Conservation (phyloP, 2,797 vertebrate genomes). For the Betta splendens region DNA sequence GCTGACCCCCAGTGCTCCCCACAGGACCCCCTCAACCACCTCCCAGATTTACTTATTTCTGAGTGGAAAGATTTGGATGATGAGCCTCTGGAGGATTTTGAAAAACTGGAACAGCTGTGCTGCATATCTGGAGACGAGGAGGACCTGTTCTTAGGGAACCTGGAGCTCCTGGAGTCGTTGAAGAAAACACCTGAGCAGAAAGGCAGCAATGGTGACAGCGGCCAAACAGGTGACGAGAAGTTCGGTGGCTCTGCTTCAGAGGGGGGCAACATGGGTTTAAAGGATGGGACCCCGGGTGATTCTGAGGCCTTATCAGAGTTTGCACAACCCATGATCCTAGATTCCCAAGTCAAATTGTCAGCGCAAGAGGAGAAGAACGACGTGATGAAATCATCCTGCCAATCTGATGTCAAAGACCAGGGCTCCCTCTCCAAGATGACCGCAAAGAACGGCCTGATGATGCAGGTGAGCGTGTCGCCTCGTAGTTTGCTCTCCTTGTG, state of each 20-base stretch:
- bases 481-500: not conserved
- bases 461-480: constrained; percentile 77
- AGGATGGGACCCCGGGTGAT: constrained; percentile 39
- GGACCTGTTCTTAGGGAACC: constrained; percentile 81
- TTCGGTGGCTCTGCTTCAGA: constrained; percentile 34
- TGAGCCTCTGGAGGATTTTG: constrained; percentile 85
- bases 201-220: constrained; percentile 19
- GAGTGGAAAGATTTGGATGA: constrained; percentile 87
- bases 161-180: constrained; percentile 82
- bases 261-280: constrained; percentile 44
- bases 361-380: constrained; percentile 52
- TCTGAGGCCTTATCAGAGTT: constrained; percentile 32
- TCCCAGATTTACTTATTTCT: constrained; percentile 84
- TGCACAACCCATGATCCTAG: constrained; percentile 33
- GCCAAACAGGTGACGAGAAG: constrained; percentile 35
- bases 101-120: constrained; percentile 85
- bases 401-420: constrained; percentile 77
- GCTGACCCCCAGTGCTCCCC: constrained; percentile 48
- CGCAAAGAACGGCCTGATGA: constrained; percentile 86
- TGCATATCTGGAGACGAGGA: constrained; percentile 85
- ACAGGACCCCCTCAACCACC: constrained; percentile 73
- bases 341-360: constrained; percentile 42
- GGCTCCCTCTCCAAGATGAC: constrained; percentile 79
- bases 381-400: constrained; percentile 44
- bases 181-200: constrained; percentile 80